These are phyloP conservation scores for Drosophila bocqueti DNA, from an alignment of 1,140 invertebrate genomes.

Conservation along the genomic window DNA sequence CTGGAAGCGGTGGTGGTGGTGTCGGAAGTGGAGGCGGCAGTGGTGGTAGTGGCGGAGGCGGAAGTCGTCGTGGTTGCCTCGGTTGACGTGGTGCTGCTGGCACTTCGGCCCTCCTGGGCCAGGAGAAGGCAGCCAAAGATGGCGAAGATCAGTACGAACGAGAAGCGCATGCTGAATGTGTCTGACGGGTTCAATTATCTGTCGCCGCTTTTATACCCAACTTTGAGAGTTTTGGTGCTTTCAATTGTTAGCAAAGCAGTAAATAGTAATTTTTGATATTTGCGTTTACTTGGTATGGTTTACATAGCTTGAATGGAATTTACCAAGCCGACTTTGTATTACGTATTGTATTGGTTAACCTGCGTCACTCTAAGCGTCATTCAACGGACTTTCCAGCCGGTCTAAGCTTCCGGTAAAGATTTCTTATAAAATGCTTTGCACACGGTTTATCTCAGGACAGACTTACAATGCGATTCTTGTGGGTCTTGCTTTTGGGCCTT, in stretches of 20 bases:
- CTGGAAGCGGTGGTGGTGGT: not conserved
- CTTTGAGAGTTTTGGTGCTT: too few species aligned
- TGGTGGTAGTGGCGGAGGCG: not conserved
- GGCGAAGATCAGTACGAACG: slow-evolving; percentile 11
- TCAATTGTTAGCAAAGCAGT: not conserved
- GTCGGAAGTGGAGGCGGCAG: not conserved
- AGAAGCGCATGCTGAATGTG: slow-evolving; percentile 8
- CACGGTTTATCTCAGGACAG: not conserved
- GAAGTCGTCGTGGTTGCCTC: not conserved
- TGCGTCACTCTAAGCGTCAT: not conserved
- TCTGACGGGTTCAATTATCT: not conserved
- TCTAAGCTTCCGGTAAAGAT: not conserved
- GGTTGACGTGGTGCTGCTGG: not conserved
- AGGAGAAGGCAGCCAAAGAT: slow-evolving; percentile 23
- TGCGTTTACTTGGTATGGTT: slow-evolving; percentile 8
- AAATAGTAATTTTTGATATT: not conserved
- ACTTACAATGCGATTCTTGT: slow-evolving; percentile 26
- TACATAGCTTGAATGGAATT: slow-evolving; percentile 3
- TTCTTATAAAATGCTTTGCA: not conserved
- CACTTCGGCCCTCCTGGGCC: slow-evolving; percentile 6
- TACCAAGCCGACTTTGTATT: not conserved
- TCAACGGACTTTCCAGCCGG: too few species aligned
- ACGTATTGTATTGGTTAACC: not conserved
- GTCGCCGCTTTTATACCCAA: slow-evolving; percentile 18
- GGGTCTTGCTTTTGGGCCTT: slow-evolving; percentile 25